phyloP scores from a whole-genome alignment of 2,888 invertebrate genomes.

The Zhuqinia jingwanae region DNA sequence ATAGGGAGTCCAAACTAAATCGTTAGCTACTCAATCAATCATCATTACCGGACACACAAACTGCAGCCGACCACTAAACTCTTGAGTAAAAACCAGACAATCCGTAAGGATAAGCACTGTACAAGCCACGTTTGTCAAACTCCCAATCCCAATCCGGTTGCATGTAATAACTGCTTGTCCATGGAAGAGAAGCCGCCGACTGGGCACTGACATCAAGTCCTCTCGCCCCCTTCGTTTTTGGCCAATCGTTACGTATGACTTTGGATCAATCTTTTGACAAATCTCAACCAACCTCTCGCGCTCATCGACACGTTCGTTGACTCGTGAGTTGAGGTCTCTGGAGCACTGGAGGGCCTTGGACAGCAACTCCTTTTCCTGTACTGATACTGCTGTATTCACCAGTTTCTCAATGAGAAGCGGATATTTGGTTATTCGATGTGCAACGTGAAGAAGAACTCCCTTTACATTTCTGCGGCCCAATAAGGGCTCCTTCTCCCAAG shows the following conservation, averaged over 20 bases:
- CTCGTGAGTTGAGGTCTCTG: conserved; percentile 91
- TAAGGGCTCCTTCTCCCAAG: conserved; percentile 83
- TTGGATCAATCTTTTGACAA: conserved; percentile 94
- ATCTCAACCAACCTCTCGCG: conserved; percentile 96
- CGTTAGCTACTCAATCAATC: background rate
- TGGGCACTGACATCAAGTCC: conserved; percentile 75
- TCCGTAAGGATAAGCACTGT: conserved; percentile 78
- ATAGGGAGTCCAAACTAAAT: background rate
- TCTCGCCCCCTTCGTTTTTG: conserved; percentile 81
- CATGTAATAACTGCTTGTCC: conserved; percentile 77
- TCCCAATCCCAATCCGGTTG: conserved; percentile 72
- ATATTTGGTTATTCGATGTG: conserved; percentile 97
- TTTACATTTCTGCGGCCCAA: conserved; percentile 97
- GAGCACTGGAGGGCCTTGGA: conserved; percentile 84
- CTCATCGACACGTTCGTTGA: conserved; percentile 95
- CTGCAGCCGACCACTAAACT: conserved; percentile 76
- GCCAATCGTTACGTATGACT: conserved; percentile 92
- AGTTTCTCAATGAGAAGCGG: conserved; percentile 95
- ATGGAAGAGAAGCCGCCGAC: conserved; percentile 76
- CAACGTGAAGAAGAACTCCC: conserved; percentile 96
- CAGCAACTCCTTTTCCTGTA: conserved; percentile 90
- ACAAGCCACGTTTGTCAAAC: conserved; percentile 73
- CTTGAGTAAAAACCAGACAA: conserved; percentile 78
- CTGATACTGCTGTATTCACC: conserved; percentile 93
- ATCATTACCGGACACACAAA: conserved; percentile 77